Conservation (phyloP, 2,113 vertebrate genomes). For the Craseonycteris thonglongyai region DNA sequence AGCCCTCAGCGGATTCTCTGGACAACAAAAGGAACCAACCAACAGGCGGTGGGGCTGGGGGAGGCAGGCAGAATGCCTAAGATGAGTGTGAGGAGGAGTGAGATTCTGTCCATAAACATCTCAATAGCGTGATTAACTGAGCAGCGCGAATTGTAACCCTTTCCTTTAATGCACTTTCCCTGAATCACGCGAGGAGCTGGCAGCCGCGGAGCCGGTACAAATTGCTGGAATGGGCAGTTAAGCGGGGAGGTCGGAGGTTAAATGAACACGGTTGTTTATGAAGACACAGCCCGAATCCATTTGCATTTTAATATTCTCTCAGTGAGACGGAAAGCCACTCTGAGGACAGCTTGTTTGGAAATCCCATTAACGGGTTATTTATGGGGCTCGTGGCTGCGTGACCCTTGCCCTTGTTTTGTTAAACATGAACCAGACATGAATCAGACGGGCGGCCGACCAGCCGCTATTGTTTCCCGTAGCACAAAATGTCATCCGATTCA, state of each 20-base stretch:
- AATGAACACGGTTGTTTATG: slow-evolving; percentile 99
- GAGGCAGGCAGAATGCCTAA: neutral
- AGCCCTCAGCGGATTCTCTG: neutral
- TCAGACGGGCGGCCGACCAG: slow-evolving; percentile 88
- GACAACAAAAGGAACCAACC: slow-evolving; percentile 4
- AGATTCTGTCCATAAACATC: slow-evolving; percentile 64
- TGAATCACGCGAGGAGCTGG: slow-evolving; percentile 68
- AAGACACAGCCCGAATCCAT: slow-evolving; percentile 98
- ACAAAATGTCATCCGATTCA: slow-evolving; percentile 97
- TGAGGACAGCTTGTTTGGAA: slow-evolving; percentile 97
- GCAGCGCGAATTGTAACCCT: slow-evolving; percentile 80
- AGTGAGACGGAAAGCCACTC: slow-evolving; percentile 85
- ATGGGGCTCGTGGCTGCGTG: slow-evolving; percentile 95
- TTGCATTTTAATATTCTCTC: slow-evolving; percentile 99
- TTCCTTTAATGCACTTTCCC: slow-evolving; percentile 76
- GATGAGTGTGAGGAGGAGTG: slow-evolving; percentile 32
- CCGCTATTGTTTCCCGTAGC: slow-evolving; percentile 95
- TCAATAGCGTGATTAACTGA: slow-evolving; percentile 87
- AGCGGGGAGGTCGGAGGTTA: slow-evolving; percentile 96
- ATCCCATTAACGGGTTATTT: slow-evolving; percentile 99
- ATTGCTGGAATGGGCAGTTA: slow-evolving; percentile 99
- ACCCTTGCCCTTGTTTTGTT: slow-evolving; percentile 99
- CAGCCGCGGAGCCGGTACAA: slow-evolving; percentile 87
- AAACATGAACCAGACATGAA: slow-evolving; percentile 99
- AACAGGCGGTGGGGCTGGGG: neutral